A percentile compares a stretch with the other conserved stretches of the same genome.
Evolutionary conservation across 2,888 invertebrate species (phyloP).

Genomic region (Ophion ellenae): DNA sequence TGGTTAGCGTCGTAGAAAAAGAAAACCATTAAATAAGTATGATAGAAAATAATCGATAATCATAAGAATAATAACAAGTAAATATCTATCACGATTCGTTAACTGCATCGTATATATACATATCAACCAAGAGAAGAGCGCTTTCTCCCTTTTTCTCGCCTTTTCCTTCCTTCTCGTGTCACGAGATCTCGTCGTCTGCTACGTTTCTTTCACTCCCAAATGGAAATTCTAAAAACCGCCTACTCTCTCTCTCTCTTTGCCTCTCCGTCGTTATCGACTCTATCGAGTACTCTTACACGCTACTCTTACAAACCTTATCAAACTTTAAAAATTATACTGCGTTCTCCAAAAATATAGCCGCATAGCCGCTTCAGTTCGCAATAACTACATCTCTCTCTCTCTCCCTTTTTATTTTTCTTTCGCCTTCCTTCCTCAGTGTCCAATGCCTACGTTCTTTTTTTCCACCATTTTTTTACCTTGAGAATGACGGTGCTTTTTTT

Average conservation of each 20-base stretch:
- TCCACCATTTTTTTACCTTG: neutral
- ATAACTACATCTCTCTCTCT: constrained; percentile 65
- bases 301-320: constrained; percentile 83
- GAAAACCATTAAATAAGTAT: constrained; percentile 47
- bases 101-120: constrained; percentile 75
- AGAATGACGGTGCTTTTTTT: neutral
- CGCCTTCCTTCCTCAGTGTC: constrained; percentile 56
- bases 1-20: constrained; percentile 52
- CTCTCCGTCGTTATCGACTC: constrained; percentile 66
- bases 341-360: constrained; percentile 83
- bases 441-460: constrained; percentile 21
- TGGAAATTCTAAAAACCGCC: constrained; percentile 10
- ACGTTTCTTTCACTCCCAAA: constrained; percentile 16
- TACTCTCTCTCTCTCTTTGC: constrained; percentile 8
- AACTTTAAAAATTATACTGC: constrained; percentile 81
- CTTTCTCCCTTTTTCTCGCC: constrained; percentile 44
- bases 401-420: constrained; percentile 61
- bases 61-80: constrained; percentile 61
- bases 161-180: constrained; percentile 34
- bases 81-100: constrained; percentile 75
- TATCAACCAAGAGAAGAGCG: constrained; percentile 54
- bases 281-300: constrained; percentile 76
- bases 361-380: constrained; percentile 73
- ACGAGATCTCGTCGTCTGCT: neutral
- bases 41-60: constrained; percentile 48